These are phyloP conservation scores for Psophia crepitans DNA, from an alignment of 2,113 vertebrate species.

Conservation along the genomic window DNA sequence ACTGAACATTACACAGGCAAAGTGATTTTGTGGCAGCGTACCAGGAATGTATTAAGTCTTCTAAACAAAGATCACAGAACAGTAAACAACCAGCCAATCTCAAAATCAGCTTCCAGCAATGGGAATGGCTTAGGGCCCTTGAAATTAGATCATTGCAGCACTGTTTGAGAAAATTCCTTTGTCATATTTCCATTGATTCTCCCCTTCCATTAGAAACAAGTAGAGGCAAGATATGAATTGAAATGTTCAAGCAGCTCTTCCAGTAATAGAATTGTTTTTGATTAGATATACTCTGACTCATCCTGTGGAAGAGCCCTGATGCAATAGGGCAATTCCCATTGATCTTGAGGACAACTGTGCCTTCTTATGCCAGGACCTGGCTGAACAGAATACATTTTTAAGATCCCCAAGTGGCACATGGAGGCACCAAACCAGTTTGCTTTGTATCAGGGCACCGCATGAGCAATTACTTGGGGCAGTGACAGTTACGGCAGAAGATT, in stretches of 20 bases:
- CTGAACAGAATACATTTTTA: not conserved
- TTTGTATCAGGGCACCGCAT: not conserved
- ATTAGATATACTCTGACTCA: conserved; percentile 51
- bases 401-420: not conserved
- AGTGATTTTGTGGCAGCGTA: not conserved
- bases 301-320: conserved; percentile 50
- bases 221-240: conserved; percentile 46
- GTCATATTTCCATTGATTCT: conserved; percentile 51
- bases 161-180: conserved; percentile 9
- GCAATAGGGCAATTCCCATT: conserved; percentile 64
- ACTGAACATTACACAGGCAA: not conserved
- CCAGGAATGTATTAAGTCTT: not conserved
- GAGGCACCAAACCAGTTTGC: not conserved
- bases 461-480: not conserved
- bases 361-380: not conserved
- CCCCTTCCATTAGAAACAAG: conserved; percentile 48
- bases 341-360: not conserved
- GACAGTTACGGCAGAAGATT: not conserved
- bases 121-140: not conserved
- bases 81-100: conserved; percentile 1
- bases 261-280: conserved; percentile 60
- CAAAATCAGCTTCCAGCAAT: conserved; percentile 42
- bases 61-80: conserved; percentile 4
- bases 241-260: conserved; percentile 41
- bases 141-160: not conserved